Percentiles rank a stretch among this genome's conserved stretches.
Evolutionary conservation across 2,888 invertebrate genomes (phyloP).

Genomic region (Spilosoma lubricipeda): DNA sequence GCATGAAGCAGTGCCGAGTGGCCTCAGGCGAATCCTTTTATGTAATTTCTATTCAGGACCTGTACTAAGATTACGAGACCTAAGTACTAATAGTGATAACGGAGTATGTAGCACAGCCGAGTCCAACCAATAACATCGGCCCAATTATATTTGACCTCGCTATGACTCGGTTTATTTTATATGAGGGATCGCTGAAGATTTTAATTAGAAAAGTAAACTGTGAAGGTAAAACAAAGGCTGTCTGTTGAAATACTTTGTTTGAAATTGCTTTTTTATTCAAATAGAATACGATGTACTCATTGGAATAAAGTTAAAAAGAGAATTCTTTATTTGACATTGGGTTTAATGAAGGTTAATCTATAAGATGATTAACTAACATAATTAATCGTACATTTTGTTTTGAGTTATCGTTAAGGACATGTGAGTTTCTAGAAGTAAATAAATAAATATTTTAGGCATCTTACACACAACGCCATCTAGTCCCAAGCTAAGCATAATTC

Average conservation of each 20-base stretch:
- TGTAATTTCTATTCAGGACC: constrained; percentile 76
- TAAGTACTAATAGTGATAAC: constrained; percentile 78
- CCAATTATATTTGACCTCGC: constrained; percentile 59
- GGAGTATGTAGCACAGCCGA: constrained; percentile 56
- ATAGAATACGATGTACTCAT: constrained; percentile 16
- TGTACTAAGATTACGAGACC: constrained; percentile 60
- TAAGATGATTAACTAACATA: not conserved
- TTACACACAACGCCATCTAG: too few relatives aligned
- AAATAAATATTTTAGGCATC: too few relatives aligned
- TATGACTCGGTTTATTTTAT: constrained; percentile 43
- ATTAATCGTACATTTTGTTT: not conserved
- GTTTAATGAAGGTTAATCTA: not conserved
- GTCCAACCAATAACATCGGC: constrained; percentile 55
- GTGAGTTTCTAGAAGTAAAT: too few relatives aligned
- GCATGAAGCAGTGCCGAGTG: constrained; percentile 60
- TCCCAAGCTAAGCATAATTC: too few relatives aligned
- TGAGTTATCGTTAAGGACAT: not conserved
- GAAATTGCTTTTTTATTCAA: constrained; percentile 14
- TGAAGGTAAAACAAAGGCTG: constrained; percentile 21
- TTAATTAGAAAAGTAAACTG: constrained; percentile 39
- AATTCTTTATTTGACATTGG: not conserved
- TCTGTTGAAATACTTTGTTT: constrained; percentile 15
- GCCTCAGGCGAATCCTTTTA: constrained; percentile 60
- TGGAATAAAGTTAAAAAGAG: not conserved
- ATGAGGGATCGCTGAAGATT: constrained; percentile 26